phyloP scores from a whole-genome alignment of 2,888 invertebrate species.

The Lycia hirtaria region DNA sequence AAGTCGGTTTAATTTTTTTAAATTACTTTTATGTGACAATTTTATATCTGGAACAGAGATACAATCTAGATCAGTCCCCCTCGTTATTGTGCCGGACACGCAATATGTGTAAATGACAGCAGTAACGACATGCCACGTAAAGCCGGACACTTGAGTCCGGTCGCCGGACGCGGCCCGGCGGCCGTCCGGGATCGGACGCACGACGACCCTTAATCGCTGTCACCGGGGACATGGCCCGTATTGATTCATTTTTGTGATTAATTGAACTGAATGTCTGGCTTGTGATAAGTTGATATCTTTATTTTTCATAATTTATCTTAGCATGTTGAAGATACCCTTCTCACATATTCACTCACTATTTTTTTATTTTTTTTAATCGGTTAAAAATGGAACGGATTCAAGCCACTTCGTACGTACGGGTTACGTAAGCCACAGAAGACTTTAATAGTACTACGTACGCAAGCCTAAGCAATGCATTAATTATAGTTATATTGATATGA shows the following conservation, averaged over 20 bases:
- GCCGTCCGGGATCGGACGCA: slow-evolving; percentile 2
- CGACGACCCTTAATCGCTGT: slow-evolving; percentile 57
- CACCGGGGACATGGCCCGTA: slow-evolving; percentile 30
- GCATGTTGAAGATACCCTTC: too few relatives aligned
- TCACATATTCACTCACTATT: too few relatives aligned
- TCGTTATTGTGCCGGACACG: slow-evolving; percentile 35
- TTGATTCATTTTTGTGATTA: slow-evolving; percentile 20
- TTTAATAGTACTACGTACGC: too few relatives aligned
- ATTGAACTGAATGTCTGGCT: not conserved
- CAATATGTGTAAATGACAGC: slow-evolving; percentile 42
- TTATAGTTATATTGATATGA: too few relatives aligned
- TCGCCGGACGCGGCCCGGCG: slow-evolving; percentile 42
- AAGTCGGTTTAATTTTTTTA: too few relatives aligned
- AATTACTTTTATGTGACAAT: not conserved
- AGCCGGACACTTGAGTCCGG: slow-evolving; percentile 62
- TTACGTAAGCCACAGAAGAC: too few relatives aligned
- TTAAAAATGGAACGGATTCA: too few relatives aligned
- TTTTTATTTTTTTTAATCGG: too few relatives aligned
- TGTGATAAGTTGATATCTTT: not conserved
- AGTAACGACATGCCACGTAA: slow-evolving; percentile 47
- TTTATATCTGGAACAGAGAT: not conserved
- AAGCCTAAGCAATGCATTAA: too few relatives aligned
- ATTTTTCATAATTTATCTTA: too few relatives aligned
- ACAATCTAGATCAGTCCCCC: slow-evolving; percentile 20
- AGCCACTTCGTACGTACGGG: too few relatives aligned